Conservation (phyloP, 2,113 vertebrate genomes). For the Engystomops pustulosus region DNA sequence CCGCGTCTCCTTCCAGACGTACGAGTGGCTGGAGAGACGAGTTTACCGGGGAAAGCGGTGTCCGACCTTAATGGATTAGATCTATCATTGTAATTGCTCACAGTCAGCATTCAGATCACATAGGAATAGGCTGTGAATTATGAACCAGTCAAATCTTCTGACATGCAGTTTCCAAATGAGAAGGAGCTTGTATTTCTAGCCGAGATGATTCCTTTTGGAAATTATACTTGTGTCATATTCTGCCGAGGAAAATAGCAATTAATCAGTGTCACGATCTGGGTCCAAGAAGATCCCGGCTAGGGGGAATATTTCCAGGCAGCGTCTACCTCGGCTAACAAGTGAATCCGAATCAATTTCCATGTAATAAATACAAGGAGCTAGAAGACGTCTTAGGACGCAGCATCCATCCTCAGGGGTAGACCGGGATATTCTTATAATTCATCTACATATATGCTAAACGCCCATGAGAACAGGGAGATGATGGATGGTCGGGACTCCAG, state of each 20-base stretch:
- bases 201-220: constrained; percentile 21
- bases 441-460: neutral
- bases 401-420: neutral
- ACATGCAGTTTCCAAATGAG: constrained; percentile 21
- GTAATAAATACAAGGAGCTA: neutral
- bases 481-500: neutral
- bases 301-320: neutral
- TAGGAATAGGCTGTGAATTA: constrained; percentile 54
- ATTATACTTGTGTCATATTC: neutral
- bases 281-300: constrained; percentile 2
- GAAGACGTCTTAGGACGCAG: neutral
- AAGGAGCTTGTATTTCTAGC: neutral
- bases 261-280: constrained; percentile 14
- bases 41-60: constrained; percentile 29
- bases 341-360: neutral
- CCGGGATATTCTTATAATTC: neutral
- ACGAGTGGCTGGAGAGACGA: constrained; percentile 21
- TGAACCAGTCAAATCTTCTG: constrained; percentile 38
- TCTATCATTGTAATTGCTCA: constrained; percentile 56
- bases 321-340: constrained; percentile 7
- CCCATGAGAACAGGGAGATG: neutral
- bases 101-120: constrained; percentile 46
- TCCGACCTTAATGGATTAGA: constrained; percentile 49
- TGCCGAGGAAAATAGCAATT: constrained; percentile 23
- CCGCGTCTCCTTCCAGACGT: constrained; percentile 36